These are phyloP conservation scores for Eupeodes corollae DNA, from an alignment of 1,140 invertebrate genomes.

Conservation along the genomic window DNA sequence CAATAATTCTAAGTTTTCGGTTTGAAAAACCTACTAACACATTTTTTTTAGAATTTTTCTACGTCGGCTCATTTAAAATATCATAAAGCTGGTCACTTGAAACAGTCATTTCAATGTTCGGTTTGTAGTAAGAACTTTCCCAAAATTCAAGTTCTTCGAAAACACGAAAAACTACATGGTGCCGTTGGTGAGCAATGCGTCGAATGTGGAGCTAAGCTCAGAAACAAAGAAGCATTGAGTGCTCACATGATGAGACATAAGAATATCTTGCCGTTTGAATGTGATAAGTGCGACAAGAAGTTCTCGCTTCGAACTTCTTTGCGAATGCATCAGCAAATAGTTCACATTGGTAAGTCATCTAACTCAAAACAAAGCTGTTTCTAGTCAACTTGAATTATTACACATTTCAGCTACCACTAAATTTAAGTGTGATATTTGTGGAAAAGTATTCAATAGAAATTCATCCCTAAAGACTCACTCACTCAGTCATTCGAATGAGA, in stretches of 20 bases:
- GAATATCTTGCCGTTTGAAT: slow-evolving; percentile 26
- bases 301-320: slow-evolving; percentile 39
- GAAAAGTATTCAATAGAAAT: slow-evolving; percentile 22
- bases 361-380: no score
- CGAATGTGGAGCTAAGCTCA: slow-evolving; percentile 17
- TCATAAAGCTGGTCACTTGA: slow-evolving; percentile 17
- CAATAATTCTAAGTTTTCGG: background rate
- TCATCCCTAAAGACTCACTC: slow-evolving; percentile 20
- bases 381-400: no score
- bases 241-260: slow-evolving; percentile 15
- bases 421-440: slow-evolving; percentile 15
- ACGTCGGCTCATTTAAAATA: slow-evolving; percentile 26
- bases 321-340: slow-evolving; percentile 28
- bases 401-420: background rate
- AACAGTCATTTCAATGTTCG: slow-evolving; percentile 6
- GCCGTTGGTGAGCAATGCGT: slow-evolving; percentile 8
- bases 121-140: slow-evolving; percentile 15
- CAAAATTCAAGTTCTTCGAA: slow-evolving; percentile 12
- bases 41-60: slow-evolving; percentile 17
- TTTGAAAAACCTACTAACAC: background rate
- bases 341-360: slow-evolving; percentile 22
- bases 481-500: slow-evolving; percentile 15
- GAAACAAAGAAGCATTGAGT: slow-evolving; percentile 9
- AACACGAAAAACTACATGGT: slow-evolving; percentile 16
- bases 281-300: slow-evolving; percentile 35